Evolutionary conservation across 2,113 vertebrate species (phyloP), one percentile per base, ranked within the genome.

Genomic region (Lonchura striata): DNA sequence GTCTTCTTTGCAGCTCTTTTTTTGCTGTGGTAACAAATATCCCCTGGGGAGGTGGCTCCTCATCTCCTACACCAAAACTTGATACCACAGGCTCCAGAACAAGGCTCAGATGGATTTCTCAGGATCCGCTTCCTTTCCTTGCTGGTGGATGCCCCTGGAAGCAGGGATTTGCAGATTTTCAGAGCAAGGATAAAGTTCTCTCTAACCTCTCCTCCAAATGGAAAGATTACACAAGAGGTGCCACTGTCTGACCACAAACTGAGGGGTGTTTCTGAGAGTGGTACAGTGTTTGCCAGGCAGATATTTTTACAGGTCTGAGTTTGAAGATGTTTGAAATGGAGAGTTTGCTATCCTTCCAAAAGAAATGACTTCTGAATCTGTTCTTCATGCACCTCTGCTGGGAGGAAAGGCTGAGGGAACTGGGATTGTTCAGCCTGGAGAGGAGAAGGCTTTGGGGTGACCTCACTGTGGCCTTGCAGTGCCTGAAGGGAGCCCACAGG

Each of bases 391-490:
- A 15, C 17, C 24, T 35, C 25, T 35, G 25, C 52, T 31, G 1
- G 1, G 10, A 57, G 44, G 35, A 50, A 50, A 57, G 61, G 41
- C 41, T 41, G 41, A 41, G 41, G 35, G 25, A 57, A 35, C 2
- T 66, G 35, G 20, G 25, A 66, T 59, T 31, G 20, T 17, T 30
- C 82, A 76, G 23, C 42, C 60, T n/a, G 35, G 41, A 24, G 2
- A 30, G 6, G 41, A 13, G 28, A 64, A 41, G 42, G 15, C 35
- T 57, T n/a, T 30, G 35, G 64, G n/a, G 54, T 53, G 64, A 70
- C 15, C 28, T 70, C 41, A 53, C 0, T 30, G 56, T 30, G 56
- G 3, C 47, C 41, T 70, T 54, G 0, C 41, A 41, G 41, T 24
- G 20, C 20, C 30, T 70, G 56, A 30, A 54, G 33, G 18, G 47